phyloP scores from a whole-genome alignment of 2,797 vertebrate species.

The Acrossocheilus fasciatus region DNA sequence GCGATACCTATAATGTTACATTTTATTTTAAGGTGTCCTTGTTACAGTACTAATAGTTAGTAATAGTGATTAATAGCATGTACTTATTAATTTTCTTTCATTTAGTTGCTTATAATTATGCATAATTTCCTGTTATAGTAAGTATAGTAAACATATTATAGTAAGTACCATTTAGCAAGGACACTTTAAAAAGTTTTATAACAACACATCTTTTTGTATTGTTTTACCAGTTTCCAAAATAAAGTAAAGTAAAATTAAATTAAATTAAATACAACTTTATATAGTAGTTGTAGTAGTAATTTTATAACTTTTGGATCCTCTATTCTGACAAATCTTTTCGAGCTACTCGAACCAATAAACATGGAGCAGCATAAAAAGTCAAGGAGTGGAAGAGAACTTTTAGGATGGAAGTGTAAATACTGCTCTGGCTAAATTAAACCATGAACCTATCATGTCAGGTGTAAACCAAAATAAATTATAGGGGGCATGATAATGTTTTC shows the following conservation, averaged over 20 bases:
- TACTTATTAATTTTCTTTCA: not conserved
- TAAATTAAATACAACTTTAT: not conserved
- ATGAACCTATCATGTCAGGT: slow-evolving; percentile 66
- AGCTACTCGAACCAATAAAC: slow-evolving; percentile 18
- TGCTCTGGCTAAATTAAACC: slow-evolving; percentile 60
- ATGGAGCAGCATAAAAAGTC: slow-evolving; percentile 42
- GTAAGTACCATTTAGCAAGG: not conserved
- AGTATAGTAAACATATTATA: not conserved
- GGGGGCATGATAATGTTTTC: slow-evolving; percentile 62
- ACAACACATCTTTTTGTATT: not conserved
- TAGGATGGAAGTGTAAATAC: slow-evolving; percentile 57
- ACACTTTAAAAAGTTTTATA: not conserved
- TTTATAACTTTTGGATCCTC: slow-evolving; percentile 23
- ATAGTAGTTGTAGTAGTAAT: not conserved
- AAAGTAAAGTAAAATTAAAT: not conserved
- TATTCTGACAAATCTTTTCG: not conserved
- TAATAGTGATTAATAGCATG: not conserved
- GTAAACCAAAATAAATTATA: slow-evolving; percentile 62
- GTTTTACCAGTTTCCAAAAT: not conserved
- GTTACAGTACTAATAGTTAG: not conserved
- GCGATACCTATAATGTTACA: not conserved
- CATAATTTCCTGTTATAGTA: not conserved
- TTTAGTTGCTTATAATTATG: not conserved
- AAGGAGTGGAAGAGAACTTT: slow-evolving; percentile 54
- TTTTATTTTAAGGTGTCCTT: not conserved